Evolutionary conservation across 2,113 vertebrate species (phyloP).

Genomic region (Irena cyanogastra): DNA sequence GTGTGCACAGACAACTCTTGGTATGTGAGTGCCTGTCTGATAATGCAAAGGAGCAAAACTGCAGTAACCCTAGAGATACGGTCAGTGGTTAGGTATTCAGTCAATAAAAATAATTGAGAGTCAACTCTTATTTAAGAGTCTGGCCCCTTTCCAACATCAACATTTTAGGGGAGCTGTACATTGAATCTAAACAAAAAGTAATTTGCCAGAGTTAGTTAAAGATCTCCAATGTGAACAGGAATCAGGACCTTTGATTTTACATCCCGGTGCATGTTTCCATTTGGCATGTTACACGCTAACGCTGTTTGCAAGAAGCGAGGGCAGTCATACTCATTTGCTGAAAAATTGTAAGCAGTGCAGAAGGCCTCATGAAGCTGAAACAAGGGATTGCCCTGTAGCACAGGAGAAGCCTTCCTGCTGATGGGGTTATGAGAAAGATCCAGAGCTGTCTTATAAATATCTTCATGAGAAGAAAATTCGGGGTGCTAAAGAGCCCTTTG

Average conservation of each 20-base stretch:
- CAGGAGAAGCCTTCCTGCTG: not conserved
- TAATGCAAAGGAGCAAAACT: not conserved
- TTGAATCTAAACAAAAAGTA: not conserved
- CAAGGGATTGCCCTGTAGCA: not conserved
- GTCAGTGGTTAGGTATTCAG: not conserved
- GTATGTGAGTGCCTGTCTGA: not conserved
- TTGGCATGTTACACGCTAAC: not conserved
- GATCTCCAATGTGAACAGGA: not conserved
- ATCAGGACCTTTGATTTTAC: not conserved
- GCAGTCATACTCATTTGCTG: not conserved
- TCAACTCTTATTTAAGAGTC: not conserved
- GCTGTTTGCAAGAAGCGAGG: not conserved
- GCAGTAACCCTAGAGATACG: not conserved
- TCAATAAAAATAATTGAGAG: conserved; percentile 29
- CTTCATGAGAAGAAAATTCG: not conserved
- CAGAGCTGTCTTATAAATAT: not conserved
- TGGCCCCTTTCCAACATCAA: not conserved
- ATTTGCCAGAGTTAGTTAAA: conserved; percentile 10
- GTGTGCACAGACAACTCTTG: rapidly evolving
- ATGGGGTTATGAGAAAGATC: not conserved
- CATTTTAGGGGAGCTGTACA: not conserved
- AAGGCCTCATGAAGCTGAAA: not conserved
- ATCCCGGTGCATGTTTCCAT: not conserved
- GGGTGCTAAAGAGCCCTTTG: not conserved
- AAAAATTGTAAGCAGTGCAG: not conserved